Conservation (phyloP, 2,113 vertebrate species). For the Hypanus sabinus region DNA sequence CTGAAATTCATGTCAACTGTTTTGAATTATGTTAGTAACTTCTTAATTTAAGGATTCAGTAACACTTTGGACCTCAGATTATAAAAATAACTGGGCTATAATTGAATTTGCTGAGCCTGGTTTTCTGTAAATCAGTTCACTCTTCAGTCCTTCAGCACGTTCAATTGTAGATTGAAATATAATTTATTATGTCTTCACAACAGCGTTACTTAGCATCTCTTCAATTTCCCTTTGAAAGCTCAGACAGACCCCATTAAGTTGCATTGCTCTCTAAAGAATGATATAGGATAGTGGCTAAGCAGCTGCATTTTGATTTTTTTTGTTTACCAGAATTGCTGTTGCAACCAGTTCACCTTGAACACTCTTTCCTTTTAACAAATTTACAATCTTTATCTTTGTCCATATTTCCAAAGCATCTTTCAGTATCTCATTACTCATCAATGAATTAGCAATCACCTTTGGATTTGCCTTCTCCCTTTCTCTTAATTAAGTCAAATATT, state of each 20-base stretch:
- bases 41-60: neutral
- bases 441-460: neutral
- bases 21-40: slow-evolving; percentile 9
- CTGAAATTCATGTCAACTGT: neutral
- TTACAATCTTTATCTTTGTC: neutral
- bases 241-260: neutral
- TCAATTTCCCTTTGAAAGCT: neutral
- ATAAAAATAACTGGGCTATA: neutral
- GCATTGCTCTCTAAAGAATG: neutral
- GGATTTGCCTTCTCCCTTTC: neutral
- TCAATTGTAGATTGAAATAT: neutral
- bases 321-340: too few relatives aligned
- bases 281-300: too few relatives aligned
- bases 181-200: neutral
- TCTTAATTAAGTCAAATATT: neutral
- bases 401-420: neutral
- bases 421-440: neutral
- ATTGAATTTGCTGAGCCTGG: neutral
- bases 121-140: neutral
- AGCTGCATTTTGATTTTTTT: too few relatives aligned
- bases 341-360: too few relatives aligned
- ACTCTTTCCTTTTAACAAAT: too few relatives aligned
- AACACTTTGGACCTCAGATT: neutral
- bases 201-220: neutral
- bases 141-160: neutral